Percentiles rank a stretch among this genome's conserved stretches.
Evolutionary conservation across 2,797 vertebrate species (phyloP).

Genomic region (Arctocebus calabarensis): DNA sequence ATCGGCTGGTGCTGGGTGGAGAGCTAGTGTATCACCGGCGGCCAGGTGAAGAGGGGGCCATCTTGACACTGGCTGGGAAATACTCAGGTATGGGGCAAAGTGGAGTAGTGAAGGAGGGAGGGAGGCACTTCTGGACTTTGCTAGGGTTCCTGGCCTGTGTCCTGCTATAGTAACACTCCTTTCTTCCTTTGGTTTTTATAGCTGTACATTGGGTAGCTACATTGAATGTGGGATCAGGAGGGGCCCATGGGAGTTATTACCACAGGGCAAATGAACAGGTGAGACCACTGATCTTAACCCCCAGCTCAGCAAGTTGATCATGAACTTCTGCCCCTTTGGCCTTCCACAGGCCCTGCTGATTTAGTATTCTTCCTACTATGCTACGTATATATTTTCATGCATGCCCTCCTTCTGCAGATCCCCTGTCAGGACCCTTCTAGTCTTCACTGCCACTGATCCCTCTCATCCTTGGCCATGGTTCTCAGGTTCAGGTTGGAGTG

Average conservation of each 20-base stretch:
- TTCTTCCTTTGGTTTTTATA: conserved; percentile 73
- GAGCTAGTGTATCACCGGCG: conserved; percentile 97
- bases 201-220: conserved; percentile 96
- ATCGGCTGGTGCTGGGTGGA: conserved; percentile 94
- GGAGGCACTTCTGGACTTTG: neutral
- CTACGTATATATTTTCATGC: fast-evolving
- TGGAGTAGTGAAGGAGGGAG: fast-evolving
- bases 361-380: fast-evolving
- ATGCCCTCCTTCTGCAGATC: neutral
- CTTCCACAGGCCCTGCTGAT: neutral
- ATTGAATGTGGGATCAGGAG: conserved; percentile 95
- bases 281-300: neutral
- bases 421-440: neutral
- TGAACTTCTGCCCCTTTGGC: neutral
- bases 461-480: neutral
- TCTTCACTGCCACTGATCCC: fast-evolving
- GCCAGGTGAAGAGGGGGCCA: conserved; percentile 95
- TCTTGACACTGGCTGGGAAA: conserved; percentile 95
- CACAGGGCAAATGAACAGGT: conserved; percentile 96
- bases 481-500: conserved; percentile 96
- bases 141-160: neutral
- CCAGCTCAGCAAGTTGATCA: neutral
- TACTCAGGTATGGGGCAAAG: conserved; percentile 91
- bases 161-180: neutral
- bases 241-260: conserved; percentile 97